A percentile compares a stretch with the other conserved stretches of the same genome.
Conservation (phyloP, 2,797 vertebrate genomes). For the Acipenser oxyrinchus region DNA sequence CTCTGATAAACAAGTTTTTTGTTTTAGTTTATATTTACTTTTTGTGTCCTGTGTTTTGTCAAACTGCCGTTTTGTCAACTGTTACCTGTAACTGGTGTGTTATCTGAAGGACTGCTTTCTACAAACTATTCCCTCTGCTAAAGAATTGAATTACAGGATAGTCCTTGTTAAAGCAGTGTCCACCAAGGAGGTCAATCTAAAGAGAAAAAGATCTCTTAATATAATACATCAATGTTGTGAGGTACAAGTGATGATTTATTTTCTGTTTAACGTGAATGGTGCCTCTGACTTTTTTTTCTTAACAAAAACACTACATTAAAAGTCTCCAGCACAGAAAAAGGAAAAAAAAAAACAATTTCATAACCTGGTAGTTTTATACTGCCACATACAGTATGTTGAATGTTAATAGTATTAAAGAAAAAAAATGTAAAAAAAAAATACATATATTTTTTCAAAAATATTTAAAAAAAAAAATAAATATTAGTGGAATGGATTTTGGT, state of each 20-base stretch:
- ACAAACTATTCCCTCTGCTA: no score
- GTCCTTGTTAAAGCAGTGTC: no score
- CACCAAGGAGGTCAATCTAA: no score
- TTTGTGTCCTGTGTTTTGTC: no score
- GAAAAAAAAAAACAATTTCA: constrained; percentile 44
- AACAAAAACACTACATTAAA: constrained; percentile 56
- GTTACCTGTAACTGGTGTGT: no score
- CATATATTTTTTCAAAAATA: constrained; percentile 79
- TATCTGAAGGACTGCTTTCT: no score
- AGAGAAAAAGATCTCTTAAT: no score
- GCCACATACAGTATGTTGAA: constrained; percentile 64
- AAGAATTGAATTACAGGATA: no score
- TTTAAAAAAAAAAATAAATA: constrained; percentile 73
- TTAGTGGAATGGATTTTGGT: constrained; percentile 51
- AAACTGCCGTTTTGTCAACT: no score
- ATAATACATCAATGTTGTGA: background rate
- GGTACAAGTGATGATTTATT: background rate
- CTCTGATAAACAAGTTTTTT: no score
- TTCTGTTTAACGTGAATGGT: constrained; percentile 9
- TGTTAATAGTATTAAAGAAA: constrained; percentile 76
- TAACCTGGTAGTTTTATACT: constrained; percentile 65
- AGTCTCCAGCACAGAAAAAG: constrained; percentile 57
- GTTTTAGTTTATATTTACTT: no score
- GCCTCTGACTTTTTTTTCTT: constrained; percentile 25
- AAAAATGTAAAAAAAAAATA: constrained; percentile 68